These are phyloP conservation scores for Aldabrachelys gigantea DNA, from an alignment of 2,113 vertebrate species.

Conservation along the genomic window DNA sequence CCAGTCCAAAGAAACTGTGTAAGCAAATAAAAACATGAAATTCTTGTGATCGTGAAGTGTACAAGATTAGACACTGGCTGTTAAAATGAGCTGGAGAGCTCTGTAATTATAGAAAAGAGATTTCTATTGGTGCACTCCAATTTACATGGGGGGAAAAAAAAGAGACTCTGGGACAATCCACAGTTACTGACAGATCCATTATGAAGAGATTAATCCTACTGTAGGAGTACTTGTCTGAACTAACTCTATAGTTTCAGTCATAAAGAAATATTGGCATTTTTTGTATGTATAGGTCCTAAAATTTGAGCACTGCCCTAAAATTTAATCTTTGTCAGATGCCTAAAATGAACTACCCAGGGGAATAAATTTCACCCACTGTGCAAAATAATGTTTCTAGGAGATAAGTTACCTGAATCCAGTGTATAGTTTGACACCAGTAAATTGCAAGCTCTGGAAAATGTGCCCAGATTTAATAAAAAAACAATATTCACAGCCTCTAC, in stretches of 20 bases:
- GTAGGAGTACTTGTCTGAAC: neutral
- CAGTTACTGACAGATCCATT: neutral
- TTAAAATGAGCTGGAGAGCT: neutral
- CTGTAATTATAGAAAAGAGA: neutral
- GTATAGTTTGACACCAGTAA: neutral
- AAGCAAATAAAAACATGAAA: neutral
- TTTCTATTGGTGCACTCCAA: neutral
- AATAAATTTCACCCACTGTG: neutral
- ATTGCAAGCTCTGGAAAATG: neutral
- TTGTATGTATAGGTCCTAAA: neutral
- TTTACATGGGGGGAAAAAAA: neutral
- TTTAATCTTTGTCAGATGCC: neutral
- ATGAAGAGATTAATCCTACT: neutral
- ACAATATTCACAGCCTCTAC: neutral
- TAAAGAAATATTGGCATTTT: neutral
- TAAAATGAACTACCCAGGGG: neutral
- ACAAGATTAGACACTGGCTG: neutral
- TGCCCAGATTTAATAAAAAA: neutral
- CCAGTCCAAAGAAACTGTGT: neutral
- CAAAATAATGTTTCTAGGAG: neutral
- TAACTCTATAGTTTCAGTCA: neutral
- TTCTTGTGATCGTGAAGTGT: rapidly evolving
- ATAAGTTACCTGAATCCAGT: neutral
- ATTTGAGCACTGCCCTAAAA: neutral
- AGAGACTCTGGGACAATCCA: neutral